Percentiles rank a stretch among this genome's conserved stretches.
Conservation (phyloP, 1,140 invertebrate species). For the Drosophila pectinifera region DNA sequence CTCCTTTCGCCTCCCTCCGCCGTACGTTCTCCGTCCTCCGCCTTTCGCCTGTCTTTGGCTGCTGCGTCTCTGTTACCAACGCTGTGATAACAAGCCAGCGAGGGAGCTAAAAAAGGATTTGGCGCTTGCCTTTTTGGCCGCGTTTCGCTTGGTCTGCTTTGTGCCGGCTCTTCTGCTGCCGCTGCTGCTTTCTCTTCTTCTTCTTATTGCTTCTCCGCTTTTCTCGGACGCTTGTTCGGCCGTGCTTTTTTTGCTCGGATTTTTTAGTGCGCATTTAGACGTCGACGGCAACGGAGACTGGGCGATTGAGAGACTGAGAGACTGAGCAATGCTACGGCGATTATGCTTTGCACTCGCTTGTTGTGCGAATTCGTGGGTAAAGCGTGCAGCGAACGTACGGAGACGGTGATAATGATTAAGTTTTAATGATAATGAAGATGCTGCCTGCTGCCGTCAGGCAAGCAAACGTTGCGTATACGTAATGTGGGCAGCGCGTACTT, state of each 20-base stretch:
- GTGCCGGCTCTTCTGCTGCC: conserved; percentile 49
- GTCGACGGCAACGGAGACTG: conserved; percentile 57
- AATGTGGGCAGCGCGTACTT: conserved; percentile 58
- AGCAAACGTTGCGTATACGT: conserved; percentile 63
- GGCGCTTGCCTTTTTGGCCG: conserved; percentile 44
- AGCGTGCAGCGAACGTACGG: conserved; percentile 19
- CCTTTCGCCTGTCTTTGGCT: conserved; percentile 56
- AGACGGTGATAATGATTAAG: conserved; percentile 9
- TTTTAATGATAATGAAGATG: conserved; percentile 24
- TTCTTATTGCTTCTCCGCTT: conserved; percentile 5
- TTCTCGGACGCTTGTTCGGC: conserved; percentile 32
- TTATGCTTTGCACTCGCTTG: conserved; percentile 28
- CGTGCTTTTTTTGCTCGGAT: conserved; percentile 38
- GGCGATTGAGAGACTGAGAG: conserved; percentile 29
- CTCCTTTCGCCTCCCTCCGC: neutral
- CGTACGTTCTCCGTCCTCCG: neutral
- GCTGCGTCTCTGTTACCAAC: conserved; percentile 76
- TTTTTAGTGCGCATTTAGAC: conserved; percentile 81
- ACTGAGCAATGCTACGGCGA: conserved; percentile 34
- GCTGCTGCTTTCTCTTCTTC: conserved; percentile 13
- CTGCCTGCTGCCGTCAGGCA: neutral
- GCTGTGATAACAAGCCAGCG: conserved; percentile 49
- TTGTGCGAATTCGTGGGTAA: conserved; percentile 59
- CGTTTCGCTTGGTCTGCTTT: conserved; percentile 41
- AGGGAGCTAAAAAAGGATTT: conserved; percentile 41